Percentiles rank a stretch among this genome's conserved stretches.
Evolutionary conservation across 2,888 invertebrate species (phyloP).

Genomic region (Epistrophella euchroma): DNA sequence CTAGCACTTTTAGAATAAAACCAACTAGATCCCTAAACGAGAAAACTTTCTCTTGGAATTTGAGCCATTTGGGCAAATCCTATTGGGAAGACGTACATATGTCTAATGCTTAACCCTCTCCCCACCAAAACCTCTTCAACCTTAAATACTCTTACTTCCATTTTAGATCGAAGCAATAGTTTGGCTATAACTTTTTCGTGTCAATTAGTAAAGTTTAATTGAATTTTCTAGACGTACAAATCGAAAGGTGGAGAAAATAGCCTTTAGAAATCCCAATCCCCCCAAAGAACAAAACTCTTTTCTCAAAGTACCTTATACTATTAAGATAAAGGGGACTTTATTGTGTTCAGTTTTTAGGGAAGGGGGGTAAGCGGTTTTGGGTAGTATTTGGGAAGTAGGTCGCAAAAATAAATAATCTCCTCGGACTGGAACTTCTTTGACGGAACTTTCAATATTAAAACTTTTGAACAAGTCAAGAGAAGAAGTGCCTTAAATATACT

Average conservation of each 20-base stretch:
- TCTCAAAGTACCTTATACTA: constrained; percentile 23
- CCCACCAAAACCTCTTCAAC: neutral
- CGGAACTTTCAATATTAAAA: constrained; percentile 60
- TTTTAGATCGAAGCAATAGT: constrained; percentile 67
- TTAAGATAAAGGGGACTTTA: constrained; percentile 1
- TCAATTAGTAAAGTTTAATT: constrained; percentile 76
- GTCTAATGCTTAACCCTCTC: constrained; percentile 6
- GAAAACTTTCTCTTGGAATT: constrained; percentile 67
- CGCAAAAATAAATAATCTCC: constrained; percentile 61
- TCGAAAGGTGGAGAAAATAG: constrained; percentile 38
- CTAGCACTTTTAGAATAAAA: constrained; percentile 12
- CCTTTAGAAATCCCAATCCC: constrained; percentile 22
- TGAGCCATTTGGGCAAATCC: constrained; percentile 62
- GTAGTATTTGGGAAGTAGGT: constrained; percentile 8
- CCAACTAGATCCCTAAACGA: constrained; percentile 63
- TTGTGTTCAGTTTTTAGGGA: constrained; percentile 7
- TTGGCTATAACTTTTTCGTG: constrained; percentile 70
- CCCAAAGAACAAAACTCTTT: constrained; percentile 49
- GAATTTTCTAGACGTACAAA: constrained; percentile 65
- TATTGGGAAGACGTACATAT: constrained; percentile 54
- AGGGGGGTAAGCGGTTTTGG: neutral
- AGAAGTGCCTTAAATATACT: constrained; percentile 10
- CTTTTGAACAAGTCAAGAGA: constrained; percentile 44
- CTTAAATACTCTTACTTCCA: constrained; percentile 21
- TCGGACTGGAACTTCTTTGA: constrained; percentile 64